A percentile compares a stretch with the other conserved stretches of the same genome.
These are phyloP conservation scores for Nibea coibor DNA, from an alignment of 2,113 vertebrate genomes.

Conservation along the genomic window DNA sequence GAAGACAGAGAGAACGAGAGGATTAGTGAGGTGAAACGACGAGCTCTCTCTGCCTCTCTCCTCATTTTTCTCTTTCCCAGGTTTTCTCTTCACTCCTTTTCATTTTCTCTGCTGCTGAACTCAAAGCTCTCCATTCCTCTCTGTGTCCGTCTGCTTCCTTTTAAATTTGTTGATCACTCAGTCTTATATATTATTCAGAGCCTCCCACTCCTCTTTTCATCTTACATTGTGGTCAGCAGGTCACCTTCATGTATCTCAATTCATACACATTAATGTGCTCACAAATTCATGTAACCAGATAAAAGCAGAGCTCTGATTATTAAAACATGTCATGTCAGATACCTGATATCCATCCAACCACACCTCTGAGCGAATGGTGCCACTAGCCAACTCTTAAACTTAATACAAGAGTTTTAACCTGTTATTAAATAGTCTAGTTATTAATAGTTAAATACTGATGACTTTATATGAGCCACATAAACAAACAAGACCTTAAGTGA, in stretches of 20 bases:
- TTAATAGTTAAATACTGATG: too few relatives aligned
- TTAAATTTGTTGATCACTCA: neutral
- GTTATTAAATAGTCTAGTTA: too few relatives aligned
- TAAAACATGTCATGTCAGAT: too few relatives aligned
- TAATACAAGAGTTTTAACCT: too few relatives aligned
- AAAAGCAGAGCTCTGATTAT: too few relatives aligned
- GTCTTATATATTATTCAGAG: neutral
- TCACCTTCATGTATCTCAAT: neutral
- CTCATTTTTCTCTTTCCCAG: neutral
- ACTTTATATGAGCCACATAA: too few relatives aligned
- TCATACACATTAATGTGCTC: neutral
- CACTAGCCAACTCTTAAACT: too few relatives aligned
- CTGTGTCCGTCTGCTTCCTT: neutral
- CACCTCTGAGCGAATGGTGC: too few relatives aligned
- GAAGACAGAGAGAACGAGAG: slow-evolving; percentile 40
- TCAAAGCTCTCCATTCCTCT: neutral
- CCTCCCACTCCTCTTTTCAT: neutral
- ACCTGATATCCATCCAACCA: too few relatives aligned
- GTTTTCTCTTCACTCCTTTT: neutral
- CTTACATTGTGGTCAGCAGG: neutral
- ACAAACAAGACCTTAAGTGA: too few relatives aligned
- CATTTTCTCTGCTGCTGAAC: neutral
- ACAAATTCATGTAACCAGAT: neutral
- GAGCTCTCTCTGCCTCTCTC: slow-evolving; percentile 50
- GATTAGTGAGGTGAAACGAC: slow-evolving; percentile 72